These are phyloP conservation scores for Dendroctonus valens DNA, from an alignment of 1,140 invertebrate genomes.

Conservation along the genomic window DNA sequence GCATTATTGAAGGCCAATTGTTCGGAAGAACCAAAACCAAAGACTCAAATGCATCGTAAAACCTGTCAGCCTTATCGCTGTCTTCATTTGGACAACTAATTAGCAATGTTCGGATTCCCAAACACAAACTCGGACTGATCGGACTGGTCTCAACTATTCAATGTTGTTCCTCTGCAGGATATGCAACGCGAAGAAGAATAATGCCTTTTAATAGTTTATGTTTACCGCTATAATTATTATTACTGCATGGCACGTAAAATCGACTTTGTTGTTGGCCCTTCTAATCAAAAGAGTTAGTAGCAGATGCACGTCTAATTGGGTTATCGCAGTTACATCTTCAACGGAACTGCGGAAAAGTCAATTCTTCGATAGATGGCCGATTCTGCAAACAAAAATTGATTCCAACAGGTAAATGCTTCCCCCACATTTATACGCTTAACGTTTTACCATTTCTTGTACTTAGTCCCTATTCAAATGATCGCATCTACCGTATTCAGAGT, in stretches of 20 bases:
- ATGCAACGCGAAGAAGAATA: not conserved
- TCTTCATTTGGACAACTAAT: constrained; percentile 30
- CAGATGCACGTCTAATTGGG: too few relatives aligned
- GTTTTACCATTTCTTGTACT: constrained; percentile 35
- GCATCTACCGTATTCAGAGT: constrained; percentile 28
- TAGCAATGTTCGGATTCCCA: constrained; percentile 32
- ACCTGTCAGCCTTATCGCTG: not conserved
- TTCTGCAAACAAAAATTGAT: too few relatives aligned
- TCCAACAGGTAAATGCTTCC: too few relatives aligned
- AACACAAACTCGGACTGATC: constrained; percentile 22
- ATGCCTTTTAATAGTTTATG: constrained; percentile 13
- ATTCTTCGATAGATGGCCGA: too few relatives aligned
- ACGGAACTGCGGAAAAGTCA: too few relatives aligned
- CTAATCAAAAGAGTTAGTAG: too few relatives aligned
- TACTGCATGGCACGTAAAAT: too few relatives aligned
- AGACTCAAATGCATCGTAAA: not conserved
- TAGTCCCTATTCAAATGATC: constrained; percentile 35
- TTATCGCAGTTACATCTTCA: too few relatives aligned
- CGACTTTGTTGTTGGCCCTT: too few relatives aligned
- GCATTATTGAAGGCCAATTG: too few relatives aligned
- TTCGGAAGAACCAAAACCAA: not conserved
- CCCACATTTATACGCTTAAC: not conserved
- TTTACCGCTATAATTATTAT: constrained; percentile 10
- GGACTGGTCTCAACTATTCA: constrained; percentile 26
- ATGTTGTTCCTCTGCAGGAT: constrained; percentile 13